Evolutionary conservation across 2,113 vertebrate genomes (phyloP).

Genomic region (Leucoraja erinaceus): DNA sequence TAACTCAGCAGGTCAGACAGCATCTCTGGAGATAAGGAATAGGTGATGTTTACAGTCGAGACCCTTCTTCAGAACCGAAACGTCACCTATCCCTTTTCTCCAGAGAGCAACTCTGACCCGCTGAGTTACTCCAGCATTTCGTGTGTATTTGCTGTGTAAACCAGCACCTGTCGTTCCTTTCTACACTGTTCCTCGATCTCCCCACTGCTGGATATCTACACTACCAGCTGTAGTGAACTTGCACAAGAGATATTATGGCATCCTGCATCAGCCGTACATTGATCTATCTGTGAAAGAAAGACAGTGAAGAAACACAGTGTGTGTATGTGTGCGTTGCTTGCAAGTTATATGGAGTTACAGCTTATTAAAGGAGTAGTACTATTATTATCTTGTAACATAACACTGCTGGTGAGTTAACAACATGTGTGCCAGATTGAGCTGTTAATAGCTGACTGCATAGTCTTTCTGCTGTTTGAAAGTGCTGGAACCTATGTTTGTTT

Average conservation of each 20-base stretch:
- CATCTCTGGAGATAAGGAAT: too few species aligned
- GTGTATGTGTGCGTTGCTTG: neutral
- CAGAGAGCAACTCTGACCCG: too few species aligned
- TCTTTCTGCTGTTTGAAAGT: neutral
- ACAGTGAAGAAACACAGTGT: neutral
- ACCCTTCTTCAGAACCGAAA: too few species aligned
- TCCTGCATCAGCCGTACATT: neutral
- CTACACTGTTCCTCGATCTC: neutral
- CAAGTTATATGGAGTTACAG: neutral
- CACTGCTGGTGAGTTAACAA: neutral
- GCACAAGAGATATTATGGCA: constrained; percentile 4
- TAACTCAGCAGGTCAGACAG: too few species aligned
- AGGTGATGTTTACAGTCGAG: too few species aligned
- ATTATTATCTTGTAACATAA: neutral
- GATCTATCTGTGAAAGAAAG: neutral
- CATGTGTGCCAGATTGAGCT: neutral
- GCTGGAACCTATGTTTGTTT: neutral
- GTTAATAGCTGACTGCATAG: neutral
- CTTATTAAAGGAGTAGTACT: neutral
- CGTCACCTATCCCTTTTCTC: too few species aligned
- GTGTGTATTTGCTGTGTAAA: too few species aligned
- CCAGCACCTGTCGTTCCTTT: too few species aligned
- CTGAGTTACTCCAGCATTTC: too few species aligned
- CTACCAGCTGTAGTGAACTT: neutral
- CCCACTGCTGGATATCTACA: neutral